Evolutionary conservation across 2,113 vertebrate species (phyloP).

Genomic region (Amia ocellicauda): DNA sequence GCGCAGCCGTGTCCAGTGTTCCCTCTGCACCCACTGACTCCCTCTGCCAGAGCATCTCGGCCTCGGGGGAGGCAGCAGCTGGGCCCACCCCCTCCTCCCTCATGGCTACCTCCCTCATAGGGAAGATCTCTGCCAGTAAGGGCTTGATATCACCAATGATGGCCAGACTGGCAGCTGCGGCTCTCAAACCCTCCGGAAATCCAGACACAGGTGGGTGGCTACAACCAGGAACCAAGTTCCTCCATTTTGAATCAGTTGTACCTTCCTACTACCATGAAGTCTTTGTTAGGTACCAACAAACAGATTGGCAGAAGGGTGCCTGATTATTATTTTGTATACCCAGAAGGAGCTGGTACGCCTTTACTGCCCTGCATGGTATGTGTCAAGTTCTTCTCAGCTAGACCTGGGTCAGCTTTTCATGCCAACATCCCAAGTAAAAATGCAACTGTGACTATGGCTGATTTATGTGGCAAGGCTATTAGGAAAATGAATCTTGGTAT

Average conservation of each 20-base stretch:
- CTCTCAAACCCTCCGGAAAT: constrained; percentile 82
- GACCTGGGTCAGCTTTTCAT: background rate
- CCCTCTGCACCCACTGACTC: constrained; percentile 71
- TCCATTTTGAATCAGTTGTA: no score
- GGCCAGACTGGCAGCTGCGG: constrained; percentile 93
- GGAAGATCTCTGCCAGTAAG: constrained; percentile 96
- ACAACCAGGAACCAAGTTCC: background rate
- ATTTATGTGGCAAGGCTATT: constrained; percentile 20
- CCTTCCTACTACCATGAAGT: no score
- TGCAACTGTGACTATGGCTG: constrained; percentile 7
- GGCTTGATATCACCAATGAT: constrained; percentile 98
- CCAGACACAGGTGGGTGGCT: constrained; percentile 78
- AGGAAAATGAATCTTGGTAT: constrained; percentile 17
- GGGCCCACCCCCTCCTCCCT: constrained; percentile 68
- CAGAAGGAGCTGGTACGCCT: background rate
- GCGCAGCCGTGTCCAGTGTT: constrained; percentile 63
- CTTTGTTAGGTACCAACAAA: no score
- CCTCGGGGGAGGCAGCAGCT: constrained; percentile 58
- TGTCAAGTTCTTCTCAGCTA: no score
- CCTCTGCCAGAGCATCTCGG: constrained; percentile 69
- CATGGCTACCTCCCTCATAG: constrained; percentile 86
- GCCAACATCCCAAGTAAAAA: no score
- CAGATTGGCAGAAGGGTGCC: no score
- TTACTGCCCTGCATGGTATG: constrained; percentile 2
- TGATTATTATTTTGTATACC: background rate